A percentile compares a stretch with the other conserved stretches of the same genome.
These are phyloP conservation scores for Andrena bucephala DNA, from an alignment of 2,888 invertebrate species.

Conservation along the genomic window DNA sequence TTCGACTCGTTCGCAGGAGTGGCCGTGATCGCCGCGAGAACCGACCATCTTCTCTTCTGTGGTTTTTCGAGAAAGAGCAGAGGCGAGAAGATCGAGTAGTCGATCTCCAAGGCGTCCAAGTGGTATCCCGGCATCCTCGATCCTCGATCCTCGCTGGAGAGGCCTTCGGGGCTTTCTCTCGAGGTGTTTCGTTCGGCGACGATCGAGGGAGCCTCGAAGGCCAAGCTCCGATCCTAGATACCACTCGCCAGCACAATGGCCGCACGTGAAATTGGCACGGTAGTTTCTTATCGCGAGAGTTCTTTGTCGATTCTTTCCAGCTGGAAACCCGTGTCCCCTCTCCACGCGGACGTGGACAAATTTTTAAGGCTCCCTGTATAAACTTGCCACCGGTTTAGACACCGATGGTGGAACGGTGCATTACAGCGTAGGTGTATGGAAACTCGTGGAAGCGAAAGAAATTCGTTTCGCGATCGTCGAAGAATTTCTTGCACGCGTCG, in stretches of 20 bases:
- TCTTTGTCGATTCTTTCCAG: constrained; percentile 27
- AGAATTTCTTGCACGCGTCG: constrained; percentile 20
- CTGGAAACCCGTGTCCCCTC: neutral
- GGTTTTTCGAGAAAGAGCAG: constrained; percentile 41
- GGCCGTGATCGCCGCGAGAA: neutral
- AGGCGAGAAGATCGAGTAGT: constrained; percentile 22
- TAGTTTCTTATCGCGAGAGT: constrained; percentile 44
- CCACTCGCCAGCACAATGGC: constrained; percentile 34
- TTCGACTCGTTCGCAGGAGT: neutral
- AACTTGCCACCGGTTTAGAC: too few relatives aligned
- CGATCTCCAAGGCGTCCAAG: constrained; percentile 34
- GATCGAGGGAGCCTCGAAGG: constrained; percentile 41
- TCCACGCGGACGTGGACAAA: neutral
- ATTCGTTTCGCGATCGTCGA: neutral
- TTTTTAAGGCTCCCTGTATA: neutral
- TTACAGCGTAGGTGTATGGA: neutral
- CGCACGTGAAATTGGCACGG: constrained; percentile 47
- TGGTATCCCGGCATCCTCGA: constrained; percentile 47
- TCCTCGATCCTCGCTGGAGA: constrained; percentile 38
- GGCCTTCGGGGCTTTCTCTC: constrained; percentile 54
- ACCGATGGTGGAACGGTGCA: too few relatives aligned
- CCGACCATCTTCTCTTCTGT: neutral
- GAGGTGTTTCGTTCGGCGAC: constrained; percentile 33
- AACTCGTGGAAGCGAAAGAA: neutral
- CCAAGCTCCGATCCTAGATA: constrained; percentile 45